Percentiles rank a stretch among this genome's conserved stretches.
These are phyloP conservation scores for Cephalopachus bancanus DNA, from an alignment of 2,797 vertebrate species.

Conservation along the genomic window DNA sequence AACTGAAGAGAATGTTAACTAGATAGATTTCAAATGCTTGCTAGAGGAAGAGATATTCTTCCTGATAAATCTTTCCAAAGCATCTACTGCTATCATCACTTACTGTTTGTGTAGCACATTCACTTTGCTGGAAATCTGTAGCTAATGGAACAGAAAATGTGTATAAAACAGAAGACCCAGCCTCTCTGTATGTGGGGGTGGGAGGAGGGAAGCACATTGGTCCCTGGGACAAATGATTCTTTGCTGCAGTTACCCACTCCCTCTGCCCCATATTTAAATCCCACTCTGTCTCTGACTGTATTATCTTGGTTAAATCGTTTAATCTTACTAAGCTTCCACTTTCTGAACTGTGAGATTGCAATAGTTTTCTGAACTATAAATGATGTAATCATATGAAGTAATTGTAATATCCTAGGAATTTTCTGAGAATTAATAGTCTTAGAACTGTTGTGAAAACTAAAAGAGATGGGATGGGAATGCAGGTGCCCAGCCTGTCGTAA, in stretches of 20 bases:
- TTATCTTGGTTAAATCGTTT: background rate
- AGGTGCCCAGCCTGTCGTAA: background rate
- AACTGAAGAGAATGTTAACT: slow-evolving; percentile 44
- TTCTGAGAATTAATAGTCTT: background rate
- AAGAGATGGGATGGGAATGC: background rate
- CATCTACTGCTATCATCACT: background rate
- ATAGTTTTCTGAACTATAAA: background rate
- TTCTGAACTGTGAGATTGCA: background rate
- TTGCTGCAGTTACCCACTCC: background rate
- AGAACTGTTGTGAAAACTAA: background rate
- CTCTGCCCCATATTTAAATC: background rate
- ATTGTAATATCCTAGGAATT: background rate
- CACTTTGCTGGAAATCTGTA: slow-evolving; percentile 47
- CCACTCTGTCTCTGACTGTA: background rate
- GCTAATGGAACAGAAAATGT: slow-evolving; percentile 57
- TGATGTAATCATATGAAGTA: background rate
- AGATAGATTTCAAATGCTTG: slow-evolving; percentile 23
- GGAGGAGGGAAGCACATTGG: background rate
- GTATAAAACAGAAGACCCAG: slow-evolving; percentile 3
- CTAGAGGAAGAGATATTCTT: slow-evolving; percentile 34
- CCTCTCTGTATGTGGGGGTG: background rate
- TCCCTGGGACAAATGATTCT: background rate
- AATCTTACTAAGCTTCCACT: background rate
- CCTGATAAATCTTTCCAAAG: slow-evolving; percentile 49
- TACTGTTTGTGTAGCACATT: slow-evolving; percentile 36